Percentiles rank a stretch among this genome's conserved stretches.
Conservation (phyloP, 2,888 invertebrate genomes). For the Halictus ligatus region DNA sequence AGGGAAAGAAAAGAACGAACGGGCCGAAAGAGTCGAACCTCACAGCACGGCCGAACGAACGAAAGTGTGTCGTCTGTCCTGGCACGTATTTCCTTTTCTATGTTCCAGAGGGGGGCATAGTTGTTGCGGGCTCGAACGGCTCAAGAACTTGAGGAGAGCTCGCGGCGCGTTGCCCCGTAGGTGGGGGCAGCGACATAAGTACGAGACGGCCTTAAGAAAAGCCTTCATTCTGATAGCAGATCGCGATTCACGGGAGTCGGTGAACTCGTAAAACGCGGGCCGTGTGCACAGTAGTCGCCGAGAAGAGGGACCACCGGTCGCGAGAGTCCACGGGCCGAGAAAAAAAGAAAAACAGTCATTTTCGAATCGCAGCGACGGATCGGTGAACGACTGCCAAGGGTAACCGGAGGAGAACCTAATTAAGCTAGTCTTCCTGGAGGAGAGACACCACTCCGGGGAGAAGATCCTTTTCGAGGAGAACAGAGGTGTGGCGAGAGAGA, state of each 20-base stretch:
- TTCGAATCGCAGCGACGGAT: background rate
- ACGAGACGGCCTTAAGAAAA: conserved; percentile 82
- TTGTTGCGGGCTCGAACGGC: conserved; percentile 54
- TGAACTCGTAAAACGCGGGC: conserved; percentile 57
- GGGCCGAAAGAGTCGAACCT: conserved; percentile 3
- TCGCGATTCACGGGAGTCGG: conserved; percentile 72
- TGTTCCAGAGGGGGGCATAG: conserved; percentile 64
- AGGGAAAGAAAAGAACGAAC: background rate
- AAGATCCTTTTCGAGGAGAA: background rate
- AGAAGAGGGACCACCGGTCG: background rate
- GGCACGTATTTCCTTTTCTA: conserved; percentile 64
- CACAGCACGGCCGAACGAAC: conserved; percentile 37
- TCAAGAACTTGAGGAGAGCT: conserved; percentile 52
- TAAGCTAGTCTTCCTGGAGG: no score
- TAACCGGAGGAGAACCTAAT: no score
- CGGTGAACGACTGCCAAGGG: no score
- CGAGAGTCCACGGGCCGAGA: background rate
- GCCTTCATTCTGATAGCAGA: conserved; percentile 82
- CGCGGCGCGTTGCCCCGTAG: conserved; percentile 60
- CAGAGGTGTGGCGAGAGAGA: no score
- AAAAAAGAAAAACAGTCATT: background rate
- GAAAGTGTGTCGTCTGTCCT: conserved; percentile 70
- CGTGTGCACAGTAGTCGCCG: conserved; percentile 9
- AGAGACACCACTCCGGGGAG: no score
- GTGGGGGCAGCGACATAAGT: conserved; percentile 82